These are phyloP conservation scores for Macrophya alboannulata DNA, from an alignment of 2,888 invertebrate genomes.

Conservation along the genomic window DNA sequence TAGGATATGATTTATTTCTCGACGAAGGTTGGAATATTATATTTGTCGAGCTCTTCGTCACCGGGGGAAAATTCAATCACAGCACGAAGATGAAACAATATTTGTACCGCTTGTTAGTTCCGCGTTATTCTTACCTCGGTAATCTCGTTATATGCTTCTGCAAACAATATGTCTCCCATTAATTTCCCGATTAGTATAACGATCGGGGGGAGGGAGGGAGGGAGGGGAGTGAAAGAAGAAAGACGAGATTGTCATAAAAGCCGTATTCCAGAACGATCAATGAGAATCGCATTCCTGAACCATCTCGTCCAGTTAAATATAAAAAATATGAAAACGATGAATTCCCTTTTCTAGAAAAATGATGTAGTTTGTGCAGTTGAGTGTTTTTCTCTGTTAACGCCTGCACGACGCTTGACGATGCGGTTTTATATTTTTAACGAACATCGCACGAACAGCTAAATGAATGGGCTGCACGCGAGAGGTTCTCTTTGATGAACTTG, in stretches of 20 bases:
- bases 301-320: neutral
- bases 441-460: neutral
- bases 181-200: slow-evolving; percentile 18
- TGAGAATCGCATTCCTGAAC: neutral
- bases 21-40: slow-evolving; percentile 23
- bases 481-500: neutral
- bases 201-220: slow-evolving; percentile 57
- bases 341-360: neutral
- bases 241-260: neutral
- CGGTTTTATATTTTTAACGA: neutral
- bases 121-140: slow-evolving; percentile 36
- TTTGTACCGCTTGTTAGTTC: slow-evolving; percentile 42
- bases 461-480: neutral
- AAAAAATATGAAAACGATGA: neutral
- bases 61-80: slow-evolving; percentile 36
- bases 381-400: neutral
- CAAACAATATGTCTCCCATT: neutral
- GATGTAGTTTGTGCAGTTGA: too few species aligned
- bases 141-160: slow-evolving; percentile 15
- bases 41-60: slow-evolving; percentile 43
- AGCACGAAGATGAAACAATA: slow-evolving; percentile 44
- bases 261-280: too few species aligned
- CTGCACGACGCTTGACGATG: neutral
- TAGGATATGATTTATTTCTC: slow-evolving; percentile 37
- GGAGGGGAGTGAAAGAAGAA: neutral